phyloP scores from a whole-genome alignment of 2,797 vertebrate species.

The Valencia hispanica region DNA sequence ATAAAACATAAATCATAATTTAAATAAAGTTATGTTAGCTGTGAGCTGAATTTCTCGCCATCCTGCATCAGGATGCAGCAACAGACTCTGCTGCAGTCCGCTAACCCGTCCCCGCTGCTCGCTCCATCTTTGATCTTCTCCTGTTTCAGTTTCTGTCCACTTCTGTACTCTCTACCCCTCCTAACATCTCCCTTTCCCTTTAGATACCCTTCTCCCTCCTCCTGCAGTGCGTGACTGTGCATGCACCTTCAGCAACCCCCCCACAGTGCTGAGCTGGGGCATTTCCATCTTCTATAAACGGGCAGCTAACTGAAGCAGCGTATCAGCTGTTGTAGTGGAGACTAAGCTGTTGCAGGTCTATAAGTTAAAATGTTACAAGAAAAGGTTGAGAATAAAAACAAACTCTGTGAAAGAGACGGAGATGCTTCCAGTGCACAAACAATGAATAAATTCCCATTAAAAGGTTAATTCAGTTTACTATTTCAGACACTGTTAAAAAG shows the following conservation, averaged over 20 bases:
- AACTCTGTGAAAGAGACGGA: neutral
- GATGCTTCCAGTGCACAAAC: neutral
- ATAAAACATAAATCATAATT: no score
- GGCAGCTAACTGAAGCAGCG: constrained; percentile 1
- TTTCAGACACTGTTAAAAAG: neutral
- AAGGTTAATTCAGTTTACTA: no score
- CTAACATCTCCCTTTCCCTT: no score
- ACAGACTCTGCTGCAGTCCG: constrained; percentile 5
- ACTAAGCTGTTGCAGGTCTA: neutral
- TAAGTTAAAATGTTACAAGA: neutral
- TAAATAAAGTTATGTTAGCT: no score
- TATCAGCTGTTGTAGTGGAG: neutral
- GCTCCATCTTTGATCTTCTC: constrained; percentile 25
- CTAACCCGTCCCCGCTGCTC: neutral
- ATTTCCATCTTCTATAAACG: constrained; percentile 25
- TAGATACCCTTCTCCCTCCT: constrained; percentile 27
- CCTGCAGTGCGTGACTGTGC: constrained; percentile 67
- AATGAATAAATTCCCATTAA: no score
- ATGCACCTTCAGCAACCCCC: constrained; percentile 50
- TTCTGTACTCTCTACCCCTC: constrained; percentile 12
- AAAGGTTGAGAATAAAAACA: neutral
- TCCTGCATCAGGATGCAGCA: constrained; percentile 7
- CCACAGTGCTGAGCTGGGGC: constrained; percentile 47
- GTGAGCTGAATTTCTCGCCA: neutral
- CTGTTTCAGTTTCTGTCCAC: neutral